These are phyloP conservation scores for Brachymystax lenok DNA, from an alignment of 2,797 vertebrate species.

Conservation along the genomic window DNA sequence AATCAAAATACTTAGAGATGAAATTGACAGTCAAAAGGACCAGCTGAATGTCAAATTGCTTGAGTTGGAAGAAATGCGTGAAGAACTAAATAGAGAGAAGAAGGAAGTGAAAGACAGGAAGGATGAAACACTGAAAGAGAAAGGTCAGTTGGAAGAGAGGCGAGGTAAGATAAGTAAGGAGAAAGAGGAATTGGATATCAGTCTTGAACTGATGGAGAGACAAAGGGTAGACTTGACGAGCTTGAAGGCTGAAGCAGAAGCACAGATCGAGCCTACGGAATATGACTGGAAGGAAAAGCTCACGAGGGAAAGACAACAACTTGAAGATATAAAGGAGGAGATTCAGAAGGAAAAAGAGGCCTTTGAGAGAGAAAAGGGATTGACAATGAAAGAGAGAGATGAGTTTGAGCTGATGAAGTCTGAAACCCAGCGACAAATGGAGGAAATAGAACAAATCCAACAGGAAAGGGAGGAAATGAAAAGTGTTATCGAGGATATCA, in stretches of 20 bases:
- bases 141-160: too few species aligned
- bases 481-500: too few species aligned
- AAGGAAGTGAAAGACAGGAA: slow-evolving; percentile 8
- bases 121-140: background rate
- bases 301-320: slow-evolving; percentile 23
- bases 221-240: background rate
- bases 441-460: slow-evolving; percentile 12
- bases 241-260: slow-evolving; percentile 16
- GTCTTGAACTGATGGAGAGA: background rate
- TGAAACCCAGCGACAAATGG: background rate
- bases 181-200: background rate
- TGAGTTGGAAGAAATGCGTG: too few species aligned
- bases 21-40: background rate
- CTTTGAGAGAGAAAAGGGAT: background rate
- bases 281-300: slow-evolving; percentile 28
- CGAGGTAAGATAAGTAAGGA: too few species aligned
- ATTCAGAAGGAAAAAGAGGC: background rate
- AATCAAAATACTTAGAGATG: slow-evolving; percentile 37
- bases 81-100: slow-evolving; percentile 14
- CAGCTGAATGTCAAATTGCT: too few species aligned
- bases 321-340: background rate
- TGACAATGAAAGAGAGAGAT: background rate
- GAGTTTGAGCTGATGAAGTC: background rate
- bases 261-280: slow-evolving; percentile 29
- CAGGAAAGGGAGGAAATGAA: slow-evolving; percentile 8